Conservation (phyloP, 1,140 invertebrate genomes). For the Glomeris maerens region DNA sequence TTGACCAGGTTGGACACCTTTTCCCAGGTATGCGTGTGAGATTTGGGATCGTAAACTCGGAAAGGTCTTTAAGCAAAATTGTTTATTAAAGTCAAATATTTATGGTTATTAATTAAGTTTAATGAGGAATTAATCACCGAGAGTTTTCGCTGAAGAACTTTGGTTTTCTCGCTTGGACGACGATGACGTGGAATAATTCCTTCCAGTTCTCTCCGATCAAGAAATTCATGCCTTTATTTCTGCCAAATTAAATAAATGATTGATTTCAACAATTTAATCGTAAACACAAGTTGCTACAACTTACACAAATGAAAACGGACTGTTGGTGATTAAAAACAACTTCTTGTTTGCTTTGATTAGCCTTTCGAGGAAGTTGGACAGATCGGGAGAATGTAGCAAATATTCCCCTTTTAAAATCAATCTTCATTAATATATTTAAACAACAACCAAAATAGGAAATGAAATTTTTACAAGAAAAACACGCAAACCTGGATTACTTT, state of each 20-base stretch:
- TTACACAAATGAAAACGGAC: slow-evolving; percentile 93
- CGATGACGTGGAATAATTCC: slow-evolving; percentile 82
- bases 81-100: slow-evolving; percentile 5
- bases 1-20: slow-evolving; percentile 71
- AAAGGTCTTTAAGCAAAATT: slow-evolving; percentile 49
- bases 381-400: slow-evolving; percentile 57
- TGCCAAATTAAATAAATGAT: slow-evolving; percentile 29
- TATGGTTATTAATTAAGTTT: not conserved
- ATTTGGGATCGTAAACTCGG: slow-evolving; percentile 65
- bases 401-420: slow-evolving; percentile 46
- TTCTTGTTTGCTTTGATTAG: slow-evolving; percentile 63
- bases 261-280: slow-evolving; percentile 4
- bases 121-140: slow-evolving; percentile 12
- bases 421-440: slow-evolving; percentile 7
- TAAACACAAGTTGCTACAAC: slow-evolving; percentile 28
- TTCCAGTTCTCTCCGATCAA: slow-evolving; percentile 79
- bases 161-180: slow-evolving; percentile 89
- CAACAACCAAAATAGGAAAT: too few species aligned
- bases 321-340: slow-evolving; percentile 91
- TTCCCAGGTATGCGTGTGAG: slow-evolving; percentile 74
- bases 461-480: not conserved
- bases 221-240: slow-evolving; percentile 80
- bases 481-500: slow-evolving; percentile 37
- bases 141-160: slow-evolving; percentile 87
- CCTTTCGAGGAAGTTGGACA: slow-evolving; percentile 60